phyloP scores from a whole-genome alignment of 2,888 invertebrate species.

The Thyatira batis region DNA sequence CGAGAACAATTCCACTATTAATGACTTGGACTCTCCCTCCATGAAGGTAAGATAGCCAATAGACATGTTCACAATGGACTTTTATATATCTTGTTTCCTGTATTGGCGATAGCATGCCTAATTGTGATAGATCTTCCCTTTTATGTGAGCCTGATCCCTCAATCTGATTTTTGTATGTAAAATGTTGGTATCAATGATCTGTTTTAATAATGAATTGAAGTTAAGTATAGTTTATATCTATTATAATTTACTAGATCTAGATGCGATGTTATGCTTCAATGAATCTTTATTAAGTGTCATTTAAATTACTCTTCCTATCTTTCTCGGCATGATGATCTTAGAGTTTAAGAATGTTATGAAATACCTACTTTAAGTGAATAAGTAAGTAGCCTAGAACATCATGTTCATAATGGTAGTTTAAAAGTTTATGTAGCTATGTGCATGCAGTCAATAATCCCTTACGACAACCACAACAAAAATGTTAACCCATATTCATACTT shows the following conservation, averaged over 20 bases:
- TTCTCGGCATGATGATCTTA: constrained; percentile 39
- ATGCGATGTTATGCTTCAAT: neutral
- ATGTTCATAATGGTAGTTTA: constrained; percentile 25
- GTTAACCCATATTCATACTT: constrained; percentile 34
- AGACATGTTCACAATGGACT: constrained; percentile 5
- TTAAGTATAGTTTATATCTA: neutral
- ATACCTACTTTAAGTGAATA: constrained; percentile 18
- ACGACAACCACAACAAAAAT: constrained; percentile 15
- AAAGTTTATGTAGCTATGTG: constrained; percentile 31
- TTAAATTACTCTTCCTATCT: neutral
- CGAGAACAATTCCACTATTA: constrained; percentile 92
- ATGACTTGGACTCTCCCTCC: constrained; percentile 92
- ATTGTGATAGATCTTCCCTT: constrained; percentile 15
- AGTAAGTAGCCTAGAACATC: constrained; percentile 33
- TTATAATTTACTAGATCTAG: neutral
- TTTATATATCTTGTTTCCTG: constrained; percentile 4
- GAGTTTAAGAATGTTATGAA: constrained; percentile 21
- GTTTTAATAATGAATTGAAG: neutral
- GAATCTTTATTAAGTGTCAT: neutral
- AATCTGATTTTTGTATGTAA: neutral
- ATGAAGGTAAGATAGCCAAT: constrained; percentile 86
- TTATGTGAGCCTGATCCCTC: neutral
- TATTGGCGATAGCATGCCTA: neutral
- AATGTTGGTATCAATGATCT: neutral
- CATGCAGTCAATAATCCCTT: constrained; percentile 43